Percentiles rank a stretch among this genome's conserved stretches.
Conservation (phyloP, 2,113 vertebrate genomes). For the Acrocephalus kingi region DNA sequence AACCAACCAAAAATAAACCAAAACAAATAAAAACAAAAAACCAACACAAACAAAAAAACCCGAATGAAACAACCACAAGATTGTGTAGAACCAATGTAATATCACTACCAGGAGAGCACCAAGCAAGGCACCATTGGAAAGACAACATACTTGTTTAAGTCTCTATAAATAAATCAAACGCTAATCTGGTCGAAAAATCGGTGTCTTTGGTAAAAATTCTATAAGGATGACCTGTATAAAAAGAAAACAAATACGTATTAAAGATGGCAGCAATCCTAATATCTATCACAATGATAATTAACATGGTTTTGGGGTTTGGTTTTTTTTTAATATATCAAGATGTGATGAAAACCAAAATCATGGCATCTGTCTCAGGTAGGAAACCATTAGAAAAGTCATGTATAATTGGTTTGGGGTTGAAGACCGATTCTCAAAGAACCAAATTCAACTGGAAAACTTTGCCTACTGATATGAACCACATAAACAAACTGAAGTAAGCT, state of each 20-base stretch:
- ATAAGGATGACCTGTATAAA: slow-evolving; percentile 93
- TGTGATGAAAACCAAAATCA: slow-evolving; percentile 68
- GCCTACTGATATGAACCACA: not conserved
- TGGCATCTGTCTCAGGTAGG: slow-evolving; percentile 67
- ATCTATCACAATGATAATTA: not conserved
- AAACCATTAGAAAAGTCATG: slow-evolving; percentile 73
- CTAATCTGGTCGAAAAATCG: slow-evolving; percentile 99
- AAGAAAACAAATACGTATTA: slow-evolving; percentile 45
- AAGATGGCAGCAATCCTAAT: not conserved
- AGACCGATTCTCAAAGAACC: slow-evolving; percentile 1
- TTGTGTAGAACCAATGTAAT: slow-evolving; percentile 79
- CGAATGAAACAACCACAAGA: slow-evolving; percentile 72
- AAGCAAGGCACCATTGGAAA: slow-evolving; percentile 92
- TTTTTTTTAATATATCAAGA: not conserved
- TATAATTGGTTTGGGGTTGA: slow-evolving; percentile 18
- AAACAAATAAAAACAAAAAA: not conserved
- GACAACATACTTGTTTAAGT: slow-evolving; percentile 81
- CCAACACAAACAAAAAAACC: not conserved
- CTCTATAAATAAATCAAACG: slow-evolving; percentile 74
- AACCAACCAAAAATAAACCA: not conserved
- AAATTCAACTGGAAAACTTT: not conserved
- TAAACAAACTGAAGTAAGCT: not conserved
- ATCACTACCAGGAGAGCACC: slow-evolving; percentile 82
- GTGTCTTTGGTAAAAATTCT: slow-evolving; percentile 99
- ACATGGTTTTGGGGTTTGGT: not conserved